Evolutionary conservation across 2,888 invertebrate species (phyloP).

Genomic region (Nemurella pictetii): DNA sequence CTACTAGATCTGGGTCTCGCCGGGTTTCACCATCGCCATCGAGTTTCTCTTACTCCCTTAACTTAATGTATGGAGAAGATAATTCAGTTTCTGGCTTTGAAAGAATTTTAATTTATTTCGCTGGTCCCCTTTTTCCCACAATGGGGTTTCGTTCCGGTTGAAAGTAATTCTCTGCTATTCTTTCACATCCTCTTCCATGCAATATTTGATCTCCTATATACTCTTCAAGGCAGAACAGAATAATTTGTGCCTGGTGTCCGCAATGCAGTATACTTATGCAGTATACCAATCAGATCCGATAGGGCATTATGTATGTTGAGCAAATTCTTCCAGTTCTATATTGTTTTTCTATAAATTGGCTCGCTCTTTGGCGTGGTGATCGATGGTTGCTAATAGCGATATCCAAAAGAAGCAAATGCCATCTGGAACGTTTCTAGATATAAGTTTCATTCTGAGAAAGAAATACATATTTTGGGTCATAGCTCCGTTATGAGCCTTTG

Average conservation of each 20-base stretch:
- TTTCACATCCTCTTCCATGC: not conserved
- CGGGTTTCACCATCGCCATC: not conserved
- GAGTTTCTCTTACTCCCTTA: not conserved
- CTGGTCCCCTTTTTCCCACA: not conserved
- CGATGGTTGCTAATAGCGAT: not conserved
- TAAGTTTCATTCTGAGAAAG: not conserved
- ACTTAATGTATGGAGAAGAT: not conserved
- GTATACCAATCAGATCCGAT: not conserved
- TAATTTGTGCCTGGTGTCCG: not conserved
- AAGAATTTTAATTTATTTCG: not conserved
- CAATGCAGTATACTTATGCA: not conserved
- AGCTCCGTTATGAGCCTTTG: not conserved
- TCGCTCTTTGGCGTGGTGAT: not conserved
- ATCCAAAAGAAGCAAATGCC: not conserved
- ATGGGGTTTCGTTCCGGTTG: not conserved
- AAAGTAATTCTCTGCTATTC: not conserved
- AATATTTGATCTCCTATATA: not conserved
- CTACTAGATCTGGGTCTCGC: not conserved
- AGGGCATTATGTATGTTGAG: too few species aligned
- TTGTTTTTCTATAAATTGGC: not conserved
- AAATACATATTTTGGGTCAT: not conserved
- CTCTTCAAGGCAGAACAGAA: not conserved
- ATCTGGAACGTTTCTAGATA: not conserved
- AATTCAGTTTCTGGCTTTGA: not conserved
- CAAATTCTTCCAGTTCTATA: not conserved